phyloP scores from a whole-genome alignment of 1,140 invertebrate species.

The Anoplophora glabripennis region DNA sequence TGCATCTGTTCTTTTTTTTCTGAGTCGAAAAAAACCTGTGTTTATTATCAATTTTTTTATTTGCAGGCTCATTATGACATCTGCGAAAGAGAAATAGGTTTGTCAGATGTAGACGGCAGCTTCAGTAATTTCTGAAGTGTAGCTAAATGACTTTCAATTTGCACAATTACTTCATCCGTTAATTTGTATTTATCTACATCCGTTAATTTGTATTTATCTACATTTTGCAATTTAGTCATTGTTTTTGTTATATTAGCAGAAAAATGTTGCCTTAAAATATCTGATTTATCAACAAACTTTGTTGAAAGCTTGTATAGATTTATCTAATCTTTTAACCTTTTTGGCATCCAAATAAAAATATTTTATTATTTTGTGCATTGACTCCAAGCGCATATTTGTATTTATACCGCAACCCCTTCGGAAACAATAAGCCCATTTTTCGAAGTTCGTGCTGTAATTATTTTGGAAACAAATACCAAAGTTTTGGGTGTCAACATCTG shows the following conservation, averaged over 20 bases:
- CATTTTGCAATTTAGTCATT: neutral
- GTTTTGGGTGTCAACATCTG: neutral
- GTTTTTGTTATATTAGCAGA: neutral
- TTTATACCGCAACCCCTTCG: slow-evolving; percentile 11
- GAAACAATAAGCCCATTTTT: slow-evolving; percentile 30
- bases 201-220: neutral
- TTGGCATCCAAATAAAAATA: slow-evolving; percentile 26
- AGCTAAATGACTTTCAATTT: neutral
- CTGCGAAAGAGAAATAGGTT: no score
- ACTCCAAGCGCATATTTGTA: slow-evolving; percentile 29
- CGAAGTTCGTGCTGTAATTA: slow-evolving; percentile 6
- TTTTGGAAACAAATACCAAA: slow-evolving; percentile 20
- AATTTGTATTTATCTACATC: neutral
- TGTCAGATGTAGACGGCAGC: no score
- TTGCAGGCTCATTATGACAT: neutral
- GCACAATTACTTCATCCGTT: neutral
- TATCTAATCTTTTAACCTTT: slow-evolving; percentile 24
- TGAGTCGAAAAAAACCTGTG: neutral
- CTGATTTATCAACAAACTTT: neutral
- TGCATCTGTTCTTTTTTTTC: neutral
- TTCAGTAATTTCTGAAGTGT: neutral
- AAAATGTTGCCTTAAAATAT: neutral
- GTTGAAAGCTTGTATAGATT: slow-evolving; percentile 15
- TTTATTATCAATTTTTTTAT: neutral
- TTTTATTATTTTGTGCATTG: slow-evolving; percentile 23